Base-by-base conservation (phyloP, 2,113 vertebrate species). In the Theristicus caerulescens region DNA sequence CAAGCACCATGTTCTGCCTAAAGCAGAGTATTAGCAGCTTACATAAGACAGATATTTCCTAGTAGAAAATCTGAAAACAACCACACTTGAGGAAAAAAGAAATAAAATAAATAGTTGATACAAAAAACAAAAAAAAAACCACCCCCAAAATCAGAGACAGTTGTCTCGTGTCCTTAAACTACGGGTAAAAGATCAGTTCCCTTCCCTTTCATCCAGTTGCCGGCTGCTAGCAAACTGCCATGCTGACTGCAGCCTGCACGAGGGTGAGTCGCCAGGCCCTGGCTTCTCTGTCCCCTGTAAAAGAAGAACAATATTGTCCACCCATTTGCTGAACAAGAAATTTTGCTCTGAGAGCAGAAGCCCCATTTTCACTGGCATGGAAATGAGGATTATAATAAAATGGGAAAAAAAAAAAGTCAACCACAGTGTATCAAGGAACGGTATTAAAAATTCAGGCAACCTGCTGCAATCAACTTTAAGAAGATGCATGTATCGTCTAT, bases 1-100 rank as follows among this genome's bases (percentile, higher is more conserved):
- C 84, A 88, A 94, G 93, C 86, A 79, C 57, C 19, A 1, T 96
- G 97, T 96, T 97, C 96, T 96, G 97, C 97, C 97, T 96, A 81
- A 90, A 98, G 96, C 93, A 88, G 58, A 86, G 42, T 90, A 97
- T 97, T 96, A 97, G 96, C 73, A 93, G 94, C 90, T 98, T 96
- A 88, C 34, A 86, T 36, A 27, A 72, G 86, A 83, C 67, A 87
- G 80, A 83, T 84, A 93, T 85, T 94, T 92, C 90, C 80, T 58
- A n/a, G 72, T 0, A 66, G 76, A 79, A 90, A 93, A 94, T 57
- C 70, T 51, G 73, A 92, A 92, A 96, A 82, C 78, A 91, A 47
- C 38, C 31, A 36, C 13, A 57, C 46, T 59, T 81, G 47, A 96
- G 92, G 32, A 86, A 44, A 82, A 54, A 47, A 90, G 80, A 86